These are phyloP conservation scores for Rhinatrema bivittatum DNA, from an alignment of 2,797 vertebrate species.

Conservation along the genomic window DNA sequence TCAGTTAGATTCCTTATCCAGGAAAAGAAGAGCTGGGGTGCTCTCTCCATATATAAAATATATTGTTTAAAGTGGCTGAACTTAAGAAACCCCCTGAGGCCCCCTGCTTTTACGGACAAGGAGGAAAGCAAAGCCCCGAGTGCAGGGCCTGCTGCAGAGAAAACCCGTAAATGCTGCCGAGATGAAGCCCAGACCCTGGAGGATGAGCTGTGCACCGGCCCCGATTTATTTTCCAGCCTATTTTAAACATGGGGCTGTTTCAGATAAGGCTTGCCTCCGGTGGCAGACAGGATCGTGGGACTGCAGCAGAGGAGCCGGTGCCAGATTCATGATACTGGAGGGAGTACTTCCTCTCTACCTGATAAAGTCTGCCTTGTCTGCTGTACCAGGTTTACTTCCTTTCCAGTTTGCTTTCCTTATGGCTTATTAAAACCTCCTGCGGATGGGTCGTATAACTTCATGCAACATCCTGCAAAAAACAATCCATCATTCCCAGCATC, in stretches of 20 bases:
- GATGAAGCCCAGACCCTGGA: conserved; percentile 49
- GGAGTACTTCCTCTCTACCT: conserved; percentile 58
- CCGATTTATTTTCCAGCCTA: conserved; percentile 59
- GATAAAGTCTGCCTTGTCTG: conserved; percentile 54
- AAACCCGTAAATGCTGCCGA: conserved; percentile 52
- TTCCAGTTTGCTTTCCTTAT: conserved; percentile 41
- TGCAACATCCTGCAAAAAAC: conserved; percentile 52
- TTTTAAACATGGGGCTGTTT: conserved; percentile 54
- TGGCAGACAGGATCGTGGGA: conserved; percentile 53
- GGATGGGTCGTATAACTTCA: conserved; percentile 42
- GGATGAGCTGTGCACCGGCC: conserved; percentile 35
- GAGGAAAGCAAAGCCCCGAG: conserved; percentile 44
- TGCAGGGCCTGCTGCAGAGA: conserved; percentile 54
- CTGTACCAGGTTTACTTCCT: conserved; percentile 51
- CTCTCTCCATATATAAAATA: conserved; percentile 13
- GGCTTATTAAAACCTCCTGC: conserved; percentile 56
- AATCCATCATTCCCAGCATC: conserved; percentile 55
- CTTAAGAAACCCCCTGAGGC: conserved; percentile 38
- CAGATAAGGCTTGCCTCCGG: conserved; percentile 47
- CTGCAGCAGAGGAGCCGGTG: conserved; percentile 34
- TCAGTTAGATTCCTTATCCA: conserved; percentile 29
- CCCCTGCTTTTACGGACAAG: conserved; percentile 43
- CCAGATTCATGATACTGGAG: conserved; percentile 50
- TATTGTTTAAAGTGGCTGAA: conserved; percentile 28
- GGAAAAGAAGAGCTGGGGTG: conserved; percentile 9